Evolutionary conservation across 2,797 vertebrate species (phyloP).

Genomic region (Lithobates sylvaticus): DNA sequence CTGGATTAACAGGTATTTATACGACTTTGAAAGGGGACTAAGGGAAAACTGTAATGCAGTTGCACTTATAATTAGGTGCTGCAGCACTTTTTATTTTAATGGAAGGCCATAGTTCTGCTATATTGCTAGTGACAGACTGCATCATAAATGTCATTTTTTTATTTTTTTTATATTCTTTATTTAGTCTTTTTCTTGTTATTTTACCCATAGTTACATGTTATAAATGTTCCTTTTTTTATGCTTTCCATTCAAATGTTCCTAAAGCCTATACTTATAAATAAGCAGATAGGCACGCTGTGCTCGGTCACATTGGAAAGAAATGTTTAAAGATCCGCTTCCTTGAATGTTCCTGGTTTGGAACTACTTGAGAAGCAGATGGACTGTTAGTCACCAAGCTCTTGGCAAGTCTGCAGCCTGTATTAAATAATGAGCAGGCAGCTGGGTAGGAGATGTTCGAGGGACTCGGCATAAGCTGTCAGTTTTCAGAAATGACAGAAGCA

Average conservation of each 20-base stretch:
- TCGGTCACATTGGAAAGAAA: constrained; percentile 1
- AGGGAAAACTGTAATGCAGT: too few relatives aligned
- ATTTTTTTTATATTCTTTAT: too few relatives aligned
- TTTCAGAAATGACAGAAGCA: constrained; percentile 37
- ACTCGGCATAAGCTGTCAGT: constrained; percentile 44
- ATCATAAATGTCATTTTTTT: too few relatives aligned
- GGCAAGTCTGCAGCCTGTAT: constrained; percentile 30
- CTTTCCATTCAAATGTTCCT: neutral
- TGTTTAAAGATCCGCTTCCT: neutral
- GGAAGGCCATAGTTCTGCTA: too few relatives aligned
- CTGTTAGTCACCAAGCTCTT: constrained; percentile 52
- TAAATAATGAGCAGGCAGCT: constrained; percentile 54
- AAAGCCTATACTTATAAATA: neutral
- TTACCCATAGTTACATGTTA: too few relatives aligned
- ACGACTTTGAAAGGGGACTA: too few relatives aligned
- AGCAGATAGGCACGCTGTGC: neutral
- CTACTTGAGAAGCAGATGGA: constrained; percentile 50
- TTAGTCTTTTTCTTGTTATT: too few relatives aligned
- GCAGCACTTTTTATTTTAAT: too few relatives aligned
- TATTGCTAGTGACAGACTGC: too few relatives aligned
- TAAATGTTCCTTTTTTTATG: neutral
- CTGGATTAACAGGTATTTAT: too few relatives aligned
- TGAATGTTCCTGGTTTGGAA: constrained; percentile 53
- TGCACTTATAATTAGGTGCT: too few relatives aligned
- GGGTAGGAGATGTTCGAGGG: constrained; percentile 49